Conservation (phyloP, 2,797 vertebrate genomes). For the Dermochelys coriacea region DNA sequence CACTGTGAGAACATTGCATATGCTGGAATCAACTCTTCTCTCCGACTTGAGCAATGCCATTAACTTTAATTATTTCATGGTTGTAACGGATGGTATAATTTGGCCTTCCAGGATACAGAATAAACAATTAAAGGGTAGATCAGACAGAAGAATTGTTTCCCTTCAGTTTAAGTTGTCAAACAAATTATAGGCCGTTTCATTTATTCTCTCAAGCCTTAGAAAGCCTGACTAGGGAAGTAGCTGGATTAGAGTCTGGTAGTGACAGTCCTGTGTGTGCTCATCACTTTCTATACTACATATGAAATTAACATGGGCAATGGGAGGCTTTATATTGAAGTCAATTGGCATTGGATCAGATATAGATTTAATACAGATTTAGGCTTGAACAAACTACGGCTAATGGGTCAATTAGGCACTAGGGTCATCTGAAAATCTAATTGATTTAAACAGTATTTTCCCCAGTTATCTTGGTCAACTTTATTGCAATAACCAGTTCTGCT, state of each 20-base stretch:
- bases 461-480: no score
- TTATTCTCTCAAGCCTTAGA: slow-evolving; percentile 32
- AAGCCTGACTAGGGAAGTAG: slow-evolving; percentile 19
- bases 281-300: neutral
- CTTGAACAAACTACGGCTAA: no score
- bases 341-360: no score
- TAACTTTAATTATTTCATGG: slow-evolving; percentile 56
- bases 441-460: no score
- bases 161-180: slow-evolving; percentile 46
- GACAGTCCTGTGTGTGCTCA: neutral
- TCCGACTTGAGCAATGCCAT: slow-evolving; percentile 47
- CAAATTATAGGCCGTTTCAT: slow-evolving; percentile 25
- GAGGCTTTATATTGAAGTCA: no score
- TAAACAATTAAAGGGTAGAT: slow-evolving; percentile 33
- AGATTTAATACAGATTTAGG: no score
- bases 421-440: no score
- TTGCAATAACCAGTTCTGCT: no score
- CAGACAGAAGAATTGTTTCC: slow-evolving; percentile 38
- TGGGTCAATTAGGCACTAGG: no score
- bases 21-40: slow-evolving; percentile 14
- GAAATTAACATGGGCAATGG: neutral
- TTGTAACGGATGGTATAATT: slow-evolving; percentile 58
- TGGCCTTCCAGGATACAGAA: neutral
- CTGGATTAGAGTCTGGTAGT: neutral
- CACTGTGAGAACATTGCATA: neutral